phyloP scores from a whole-genome alignment of 2,113 vertebrate genomes.

The Caretta caretta region DNA sequence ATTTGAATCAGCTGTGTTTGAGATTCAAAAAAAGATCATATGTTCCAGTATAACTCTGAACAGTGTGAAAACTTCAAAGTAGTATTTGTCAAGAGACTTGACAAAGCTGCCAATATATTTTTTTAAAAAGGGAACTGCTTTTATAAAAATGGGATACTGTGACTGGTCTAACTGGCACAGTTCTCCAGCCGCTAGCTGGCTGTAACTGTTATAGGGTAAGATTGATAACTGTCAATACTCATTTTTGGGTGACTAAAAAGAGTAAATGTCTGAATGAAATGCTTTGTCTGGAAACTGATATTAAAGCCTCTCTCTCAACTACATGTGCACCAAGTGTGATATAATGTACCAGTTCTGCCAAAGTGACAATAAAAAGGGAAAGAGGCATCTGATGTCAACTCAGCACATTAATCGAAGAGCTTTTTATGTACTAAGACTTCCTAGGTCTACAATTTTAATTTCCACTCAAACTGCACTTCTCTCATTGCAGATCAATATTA shows the following conservation, averaged over 20 bases:
- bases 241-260: not conserved
- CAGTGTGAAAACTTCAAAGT: not conserved
- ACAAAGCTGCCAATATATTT: not conserved
- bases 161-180: not conserved
- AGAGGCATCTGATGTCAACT: not conserved
- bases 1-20: not conserved
- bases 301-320: not conserved
- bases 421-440: not conserved
- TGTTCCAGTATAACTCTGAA: not conserved
- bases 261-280: not conserved
- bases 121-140: not conserved
- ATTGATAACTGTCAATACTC: not conserved
- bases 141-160: not conserved
- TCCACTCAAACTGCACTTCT: not conserved
- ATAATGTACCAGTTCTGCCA: not conserved
- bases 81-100: not conserved
- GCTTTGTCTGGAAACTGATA: not conserved
- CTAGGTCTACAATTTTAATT: conserved; percentile 1
- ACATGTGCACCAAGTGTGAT: accelerated
- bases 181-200: not conserved
- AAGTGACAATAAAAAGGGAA: not conserved
- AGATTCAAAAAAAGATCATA: not conserved
- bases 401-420: not conserved
- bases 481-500: conserved; percentile 88
- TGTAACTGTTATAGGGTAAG: not conserved